Evolutionary conservation across 2,888 invertebrate genomes (phyloP).

Genomic region (Piscicola geometra): DNA sequence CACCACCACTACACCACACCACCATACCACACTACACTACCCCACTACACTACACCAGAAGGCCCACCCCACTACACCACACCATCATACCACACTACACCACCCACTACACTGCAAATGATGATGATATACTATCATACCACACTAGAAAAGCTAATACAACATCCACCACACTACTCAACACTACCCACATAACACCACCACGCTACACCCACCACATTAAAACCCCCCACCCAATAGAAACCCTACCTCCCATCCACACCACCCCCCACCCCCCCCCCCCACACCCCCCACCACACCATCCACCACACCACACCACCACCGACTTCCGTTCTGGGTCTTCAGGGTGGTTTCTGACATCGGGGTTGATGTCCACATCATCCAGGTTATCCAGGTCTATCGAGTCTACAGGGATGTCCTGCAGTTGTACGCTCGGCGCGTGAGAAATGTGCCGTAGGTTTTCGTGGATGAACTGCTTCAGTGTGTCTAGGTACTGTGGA

Average conservation of each 20-base stretch:
- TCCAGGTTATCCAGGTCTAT: conserved; percentile 50
- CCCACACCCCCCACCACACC: no score
- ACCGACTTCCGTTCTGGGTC: conserved; percentile 1
- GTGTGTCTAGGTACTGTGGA: conserved; percentile 92
- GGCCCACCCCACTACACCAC: neutral
- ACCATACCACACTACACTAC: no score
- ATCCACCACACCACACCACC: neutral
- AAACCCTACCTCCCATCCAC: neutral
- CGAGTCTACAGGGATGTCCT: conserved; percentile 74
- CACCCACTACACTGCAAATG: neutral
- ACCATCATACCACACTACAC: no score
- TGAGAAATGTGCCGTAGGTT: conserved; percentile 94
- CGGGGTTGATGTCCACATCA: conserved; percentile 46
- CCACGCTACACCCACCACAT: no score
- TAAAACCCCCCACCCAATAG: neutral
- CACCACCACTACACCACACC: no score
- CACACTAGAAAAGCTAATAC: no score
- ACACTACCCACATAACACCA: no score
- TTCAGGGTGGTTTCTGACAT: conserved; percentile 12
- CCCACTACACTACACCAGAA: no score
- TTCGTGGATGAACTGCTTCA: conserved; percentile 87
- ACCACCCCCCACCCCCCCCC: no score
- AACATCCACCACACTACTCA: no score
- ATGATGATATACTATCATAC: no score
- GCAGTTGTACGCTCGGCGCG: conserved; percentile 90